These are phyloP conservation scores for Trichonephila clavata DNA, from an alignment of 1,140 invertebrate species.

Conservation along the genomic window DNA sequence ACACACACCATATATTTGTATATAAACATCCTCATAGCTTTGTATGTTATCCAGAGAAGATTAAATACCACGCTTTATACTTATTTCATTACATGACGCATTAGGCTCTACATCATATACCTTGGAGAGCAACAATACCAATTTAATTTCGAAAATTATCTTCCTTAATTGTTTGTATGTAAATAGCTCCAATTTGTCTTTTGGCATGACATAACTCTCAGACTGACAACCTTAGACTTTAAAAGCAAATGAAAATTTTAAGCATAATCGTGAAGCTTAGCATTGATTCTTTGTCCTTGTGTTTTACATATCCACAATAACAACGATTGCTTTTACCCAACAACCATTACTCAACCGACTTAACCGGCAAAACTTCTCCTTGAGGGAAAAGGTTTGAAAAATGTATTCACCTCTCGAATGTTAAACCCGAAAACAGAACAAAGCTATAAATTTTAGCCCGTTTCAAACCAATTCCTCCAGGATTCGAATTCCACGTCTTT, in stretches of 20 bases:
- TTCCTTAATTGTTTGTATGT: not conserved
- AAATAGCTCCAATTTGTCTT: not conserved
- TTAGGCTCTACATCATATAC: not conserved
- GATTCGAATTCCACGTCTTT: slow-evolving; percentile 40
- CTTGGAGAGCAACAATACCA: not conserved
- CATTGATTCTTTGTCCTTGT: not conserved
- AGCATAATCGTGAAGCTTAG: not conserved
- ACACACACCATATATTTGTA: too few relatives aligned
- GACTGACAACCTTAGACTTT: not conserved
- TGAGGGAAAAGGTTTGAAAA: slow-evolving; percentile 46
- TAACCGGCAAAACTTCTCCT: not conserved
- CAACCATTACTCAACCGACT: slow-evolving; percentile 28
- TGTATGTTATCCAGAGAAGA: too few relatives aligned
- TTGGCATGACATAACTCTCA: not conserved
- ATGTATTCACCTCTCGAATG: slow-evolving; percentile 35
- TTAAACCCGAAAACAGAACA: slow-evolving; percentile 31
- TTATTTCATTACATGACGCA: too few relatives aligned
- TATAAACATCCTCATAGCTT: too few relatives aligned
- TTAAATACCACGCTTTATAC: too few relatives aligned
- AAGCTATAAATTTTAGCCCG: slow-evolving; percentile 56
- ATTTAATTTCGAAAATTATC: slow-evolving; percentile 12
- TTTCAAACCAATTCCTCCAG: slow-evolving; percentile 33
- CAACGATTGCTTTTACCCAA: slow-evolving; percentile 3
- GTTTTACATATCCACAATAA: slow-evolving; percentile 12
- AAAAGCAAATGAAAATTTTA: not conserved